Base-by-base conservation (phyloP, 2,113 vertebrate species). In the Neotoma lepida region DNA sequence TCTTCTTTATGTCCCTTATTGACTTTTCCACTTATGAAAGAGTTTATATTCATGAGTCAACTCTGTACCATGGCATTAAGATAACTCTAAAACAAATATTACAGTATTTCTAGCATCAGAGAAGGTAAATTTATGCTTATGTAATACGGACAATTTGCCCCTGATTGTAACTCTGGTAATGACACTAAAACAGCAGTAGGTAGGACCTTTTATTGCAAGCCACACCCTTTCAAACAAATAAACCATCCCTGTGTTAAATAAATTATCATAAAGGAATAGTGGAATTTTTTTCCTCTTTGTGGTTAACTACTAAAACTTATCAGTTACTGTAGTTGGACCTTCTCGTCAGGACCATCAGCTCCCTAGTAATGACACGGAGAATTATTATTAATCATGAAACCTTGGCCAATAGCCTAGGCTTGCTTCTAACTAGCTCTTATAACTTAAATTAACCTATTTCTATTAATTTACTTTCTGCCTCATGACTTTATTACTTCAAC, bases 121-220 rank as follows among this genome's bases (percentile, higher is more conserved):
- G 54, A 95, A 86, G 85, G 68, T 87, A 96, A 93, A 95, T 41
- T 77, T 78, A 91, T 78, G 35, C 80, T 91, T 86, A 91, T 64
- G 51, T 91, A 88, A 96, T 94, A 96, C 90, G 90, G 91, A 96
- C 85, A 93, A 95, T 85, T 91, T 95, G 95, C 49, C 33, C 64
- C 88, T 95, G 89, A 93, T 90, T 88, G 44, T 95, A 90, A 93
- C 51, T 96, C 88, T 14, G 9, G 54, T 95, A 94, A 94, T 74
- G 51, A 95, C 35, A 95, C 5, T 86, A 66, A 90, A 94, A 91
- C 12, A 90, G 20, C 56, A 89, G 41, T 26, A 93, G 91, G 89
- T 88, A 94, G 0, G 46, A 95, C 80, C 39, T 18, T 71, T 93
- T 91, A 94, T 91, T 94, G 92, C 14, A 35, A 97, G 58, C 39